Conservation (phyloP, 2,113 vertebrate species). For the Erythrolamprus reginae region DNA sequence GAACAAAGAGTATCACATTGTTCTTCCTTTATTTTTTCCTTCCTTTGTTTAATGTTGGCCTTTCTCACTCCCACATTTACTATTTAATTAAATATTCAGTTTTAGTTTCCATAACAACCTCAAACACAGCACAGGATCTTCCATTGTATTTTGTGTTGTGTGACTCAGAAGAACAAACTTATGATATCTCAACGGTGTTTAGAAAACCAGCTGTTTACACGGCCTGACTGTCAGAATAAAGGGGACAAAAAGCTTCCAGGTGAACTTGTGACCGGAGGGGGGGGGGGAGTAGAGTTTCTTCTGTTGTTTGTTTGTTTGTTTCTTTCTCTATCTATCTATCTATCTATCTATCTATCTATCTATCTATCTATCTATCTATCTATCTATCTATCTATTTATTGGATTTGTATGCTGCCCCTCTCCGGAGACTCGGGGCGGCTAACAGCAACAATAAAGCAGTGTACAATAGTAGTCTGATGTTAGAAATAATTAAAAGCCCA, state of each 20-base stretch:
- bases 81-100: background rate
- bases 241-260: background rate
- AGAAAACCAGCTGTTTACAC: background rate
- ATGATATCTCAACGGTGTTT: background rate
- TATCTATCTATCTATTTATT: too few relatives aligned
- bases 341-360: too few relatives aligned
- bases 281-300: background rate
- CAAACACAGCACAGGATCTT: background rate
- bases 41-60: background rate
- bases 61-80: background rate
- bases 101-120: background rate
- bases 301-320: too few relatives aligned
- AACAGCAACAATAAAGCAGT: too few relatives aligned
- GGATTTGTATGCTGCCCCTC: too few relatives aligned
- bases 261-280: background rate
- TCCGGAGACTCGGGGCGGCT: too few relatives aligned
- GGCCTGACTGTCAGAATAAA: background rate
- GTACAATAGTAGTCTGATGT: too few relatives aligned
- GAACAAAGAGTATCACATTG: background rate
- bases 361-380: too few relatives aligned
- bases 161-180: background rate
- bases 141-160: background rate
- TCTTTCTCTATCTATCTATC: too few relatives aligned
- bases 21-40: background rate
- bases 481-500: too few relatives aligned